These are phyloP conservation scores for Melitaea cinxia DNA, from an alignment of 1,140 invertebrate genomes.

Conservation along the genomic window DNA sequence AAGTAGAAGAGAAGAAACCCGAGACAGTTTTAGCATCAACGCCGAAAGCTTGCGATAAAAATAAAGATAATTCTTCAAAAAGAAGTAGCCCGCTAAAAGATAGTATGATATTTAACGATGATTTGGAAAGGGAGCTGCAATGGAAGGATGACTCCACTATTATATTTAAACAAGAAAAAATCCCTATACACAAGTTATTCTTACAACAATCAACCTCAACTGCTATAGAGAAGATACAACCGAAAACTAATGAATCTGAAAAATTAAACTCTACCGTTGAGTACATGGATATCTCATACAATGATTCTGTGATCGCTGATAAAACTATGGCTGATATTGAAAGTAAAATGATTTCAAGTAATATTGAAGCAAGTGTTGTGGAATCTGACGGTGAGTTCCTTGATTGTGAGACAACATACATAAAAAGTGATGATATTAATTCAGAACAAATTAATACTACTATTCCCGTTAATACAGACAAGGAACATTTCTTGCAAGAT, in stretches of 20 bases:
- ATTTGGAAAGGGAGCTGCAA: conserved; percentile 65
- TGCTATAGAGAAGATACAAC: background rate
- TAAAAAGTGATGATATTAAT: conserved; percentile 41
- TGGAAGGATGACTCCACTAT: conserved; percentile 75
- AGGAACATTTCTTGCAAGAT: background rate
- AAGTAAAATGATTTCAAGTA: conserved; percentile 30
- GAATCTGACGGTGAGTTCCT: conserved; percentile 70
- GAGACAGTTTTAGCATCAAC: conserved; percentile 53
- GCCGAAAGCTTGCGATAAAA: conserved; percentile 49
- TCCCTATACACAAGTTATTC: conserved; percentile 67
- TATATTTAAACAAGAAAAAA: conserved; percentile 68
- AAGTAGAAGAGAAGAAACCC: conserved; percentile 19
- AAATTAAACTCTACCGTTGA: conserved; percentile 53
- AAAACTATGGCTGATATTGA: conserved; percentile 45
- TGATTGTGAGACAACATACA: conserved; percentile 71
- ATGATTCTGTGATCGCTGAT: conserved; percentile 49
- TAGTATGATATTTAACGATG: conserved; percentile 67
- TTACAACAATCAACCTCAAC: conserved; percentile 38
- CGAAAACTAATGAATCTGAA: conserved; percentile 21
- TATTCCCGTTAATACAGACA: background rate
- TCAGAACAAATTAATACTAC: conserved; percentile 23
- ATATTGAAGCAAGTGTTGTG: conserved; percentile 18
- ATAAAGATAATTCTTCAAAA: conserved; percentile 47
- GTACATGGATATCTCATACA: conserved; percentile 66
- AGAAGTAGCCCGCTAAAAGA: conserved; percentile 65